Conservation (phyloP, 2,888 invertebrate genomes). For the Athetis lepigone region DNA sequence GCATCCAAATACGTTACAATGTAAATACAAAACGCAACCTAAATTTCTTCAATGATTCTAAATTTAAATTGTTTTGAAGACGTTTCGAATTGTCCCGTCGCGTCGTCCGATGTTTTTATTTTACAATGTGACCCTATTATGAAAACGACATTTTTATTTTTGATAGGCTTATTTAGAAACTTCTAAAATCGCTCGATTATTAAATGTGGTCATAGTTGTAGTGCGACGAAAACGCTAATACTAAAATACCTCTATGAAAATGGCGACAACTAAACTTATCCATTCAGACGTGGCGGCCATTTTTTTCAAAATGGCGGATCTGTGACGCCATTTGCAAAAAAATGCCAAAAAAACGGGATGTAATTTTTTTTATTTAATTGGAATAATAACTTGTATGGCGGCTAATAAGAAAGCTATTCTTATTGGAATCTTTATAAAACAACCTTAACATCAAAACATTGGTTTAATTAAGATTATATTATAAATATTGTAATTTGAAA, state of each 20-base stretch:
- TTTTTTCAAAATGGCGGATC: too few relatives aligned
- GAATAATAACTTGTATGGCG: too few relatives aligned
- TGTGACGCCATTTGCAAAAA: too few relatives aligned
- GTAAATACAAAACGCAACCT: constrained; percentile 66
- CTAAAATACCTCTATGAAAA: not conserved
- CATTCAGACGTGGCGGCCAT: too few relatives aligned
- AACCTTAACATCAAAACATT: too few relatives aligned
- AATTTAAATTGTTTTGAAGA: constrained; percentile 50
- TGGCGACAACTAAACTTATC: too few relatives aligned
- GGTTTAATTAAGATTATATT: too few relatives aligned
- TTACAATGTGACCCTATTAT: constrained; percentile 53
- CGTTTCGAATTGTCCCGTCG: constrained; percentile 33
- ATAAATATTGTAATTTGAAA: too few relatives aligned
- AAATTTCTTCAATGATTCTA: constrained; percentile 67
- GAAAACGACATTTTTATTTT: constrained; percentile 20
- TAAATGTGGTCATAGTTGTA: not conserved
- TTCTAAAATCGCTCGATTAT: not conserved
- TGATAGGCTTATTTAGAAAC: constrained; percentile 1
- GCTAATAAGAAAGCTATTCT: too few relatives aligned
- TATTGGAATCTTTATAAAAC: too few relatives aligned
- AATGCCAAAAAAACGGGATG: too few relatives aligned
- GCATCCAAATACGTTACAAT: constrained; percentile 64
- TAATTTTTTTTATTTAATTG: too few relatives aligned
- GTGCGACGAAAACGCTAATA: not conserved
- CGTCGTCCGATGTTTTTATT: constrained; percentile 50